Conservation (phyloP, 2,888 invertebrate species). For the Drosophila paranaensis region DNA sequence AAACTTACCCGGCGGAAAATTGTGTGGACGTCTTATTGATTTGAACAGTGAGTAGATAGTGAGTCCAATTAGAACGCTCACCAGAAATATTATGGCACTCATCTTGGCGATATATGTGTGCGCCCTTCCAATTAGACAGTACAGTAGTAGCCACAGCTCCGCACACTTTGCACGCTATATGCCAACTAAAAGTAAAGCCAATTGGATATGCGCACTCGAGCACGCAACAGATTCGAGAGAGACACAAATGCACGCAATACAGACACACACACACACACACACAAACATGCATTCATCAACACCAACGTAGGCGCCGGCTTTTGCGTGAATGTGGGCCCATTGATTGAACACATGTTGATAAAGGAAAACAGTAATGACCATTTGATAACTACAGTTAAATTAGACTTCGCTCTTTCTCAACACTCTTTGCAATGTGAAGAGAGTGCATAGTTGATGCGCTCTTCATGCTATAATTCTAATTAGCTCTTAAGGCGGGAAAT, state of each 20-base stretch:
- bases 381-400: conserved; percentile 18
- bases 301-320: conserved; percentile 36
- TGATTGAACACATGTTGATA: conserved; percentile 50
- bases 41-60: conserved; percentile 66
- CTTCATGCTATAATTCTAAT: neutral
- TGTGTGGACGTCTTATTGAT: conserved; percentile 73
- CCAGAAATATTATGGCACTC: conserved; percentile 71
- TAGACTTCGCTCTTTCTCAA: neutral
- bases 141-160: conserved; percentile 31
- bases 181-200: conserved; percentile 60
- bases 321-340: conserved; percentile 52
- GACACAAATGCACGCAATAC: neutral
- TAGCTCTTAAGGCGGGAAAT: neutral
- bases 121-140: neutral
- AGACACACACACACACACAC: neutral
- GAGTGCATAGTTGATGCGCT: neutral
- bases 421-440: conserved; percentile 1
- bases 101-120: conserved; percentile 46
- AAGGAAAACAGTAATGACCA: conserved; percentile 19
- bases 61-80: conserved; percentile 59
- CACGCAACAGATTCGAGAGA: conserved; percentile 10
- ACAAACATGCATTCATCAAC: neutral
- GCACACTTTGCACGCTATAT: conserved; percentile 38
- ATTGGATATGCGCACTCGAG: conserved; percentile 23
- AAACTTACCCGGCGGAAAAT: conserved; percentile 82